Percentiles rank a stretch among this genome's conserved stretches.
phyloP scores from a whole-genome alignment of 2,797 vertebrate genomes.

The Nannoperca australis region DNA sequence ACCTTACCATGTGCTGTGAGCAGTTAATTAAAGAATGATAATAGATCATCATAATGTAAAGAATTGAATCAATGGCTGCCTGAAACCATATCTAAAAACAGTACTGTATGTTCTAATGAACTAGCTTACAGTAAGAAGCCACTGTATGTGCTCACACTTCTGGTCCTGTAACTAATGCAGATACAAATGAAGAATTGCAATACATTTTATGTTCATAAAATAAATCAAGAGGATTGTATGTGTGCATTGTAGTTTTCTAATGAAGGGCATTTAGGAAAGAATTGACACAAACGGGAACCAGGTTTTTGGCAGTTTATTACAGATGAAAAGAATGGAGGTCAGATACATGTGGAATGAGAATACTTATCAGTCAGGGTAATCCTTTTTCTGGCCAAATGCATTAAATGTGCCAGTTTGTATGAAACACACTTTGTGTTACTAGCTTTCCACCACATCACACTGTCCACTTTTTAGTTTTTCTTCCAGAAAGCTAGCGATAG shows the following conservation, averaged over 20 bases:
- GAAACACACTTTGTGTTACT: conserved; percentile 6
- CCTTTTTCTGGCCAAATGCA: conserved; percentile 19
- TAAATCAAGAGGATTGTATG: neutral
- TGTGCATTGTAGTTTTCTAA: conserved; percentile 5
- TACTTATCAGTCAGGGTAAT: conserved; percentile 13
- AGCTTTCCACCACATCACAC: neutral
- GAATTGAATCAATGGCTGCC: neutral
- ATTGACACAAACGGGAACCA: conserved; percentile 2
- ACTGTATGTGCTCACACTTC: neutral
- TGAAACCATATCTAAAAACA: neutral
- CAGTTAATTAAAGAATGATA: neutral
- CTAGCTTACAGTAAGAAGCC: neutral
- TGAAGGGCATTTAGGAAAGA: conserved; percentile 14
- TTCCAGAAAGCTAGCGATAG: neutral
- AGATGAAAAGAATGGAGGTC: conserved; percentile 30
- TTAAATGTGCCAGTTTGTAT: conserved; percentile 23
- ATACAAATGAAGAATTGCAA: neutral
- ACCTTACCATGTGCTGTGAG: neutral
- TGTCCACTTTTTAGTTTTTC: neutral
- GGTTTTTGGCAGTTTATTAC: conserved; percentile 19
- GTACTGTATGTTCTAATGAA: neutral
- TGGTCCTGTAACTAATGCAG: neutral
- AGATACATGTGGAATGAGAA: conserved; percentile 20
- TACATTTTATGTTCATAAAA: neutral
- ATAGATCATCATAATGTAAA: neutral